phyloP scores from a whole-genome alignment of 2,888 invertebrate genomes.

The Microplitis deprimator region DNA sequence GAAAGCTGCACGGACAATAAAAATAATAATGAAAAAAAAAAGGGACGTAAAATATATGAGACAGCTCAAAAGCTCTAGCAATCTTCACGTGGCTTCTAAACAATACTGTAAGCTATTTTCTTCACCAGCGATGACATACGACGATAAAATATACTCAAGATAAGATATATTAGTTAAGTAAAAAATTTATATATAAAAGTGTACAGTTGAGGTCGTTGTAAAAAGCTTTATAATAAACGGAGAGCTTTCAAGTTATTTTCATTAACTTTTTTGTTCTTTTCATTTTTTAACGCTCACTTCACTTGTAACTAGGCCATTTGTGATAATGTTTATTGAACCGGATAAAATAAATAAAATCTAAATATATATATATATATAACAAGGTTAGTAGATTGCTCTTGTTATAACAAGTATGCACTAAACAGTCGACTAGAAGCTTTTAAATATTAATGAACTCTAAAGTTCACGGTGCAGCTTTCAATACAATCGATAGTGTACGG shows the following conservation, averaged over 20 bases:
- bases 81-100: conserved; percentile 13
- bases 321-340: background rate
- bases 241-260: conserved; percentile 17
- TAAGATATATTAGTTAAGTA: background rate
- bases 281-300: background rate
- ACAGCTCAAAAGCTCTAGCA: conserved; percentile 12
- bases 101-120: conserved; percentile 3
- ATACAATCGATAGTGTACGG: background rate
- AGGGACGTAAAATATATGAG: conserved; percentile 3
- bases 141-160: conserved; percentile 25
- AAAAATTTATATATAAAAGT: background rate
- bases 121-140: conserved; percentile 21
- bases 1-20: background rate
- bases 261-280: conserved; percentile 5
- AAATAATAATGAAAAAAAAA: background rate
- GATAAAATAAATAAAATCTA: background rate
- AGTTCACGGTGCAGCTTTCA: background rate
- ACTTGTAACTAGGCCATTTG: background rate
- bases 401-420: background rate
- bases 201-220: background rate
- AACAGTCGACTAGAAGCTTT: background rate
- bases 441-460: background rate
- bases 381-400: background rate
- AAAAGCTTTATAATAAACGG: background rate
- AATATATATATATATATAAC: background rate